Conservation (phyloP, 2,797 vertebrate genomes). For the Peromyscus nudipes region DNA sequence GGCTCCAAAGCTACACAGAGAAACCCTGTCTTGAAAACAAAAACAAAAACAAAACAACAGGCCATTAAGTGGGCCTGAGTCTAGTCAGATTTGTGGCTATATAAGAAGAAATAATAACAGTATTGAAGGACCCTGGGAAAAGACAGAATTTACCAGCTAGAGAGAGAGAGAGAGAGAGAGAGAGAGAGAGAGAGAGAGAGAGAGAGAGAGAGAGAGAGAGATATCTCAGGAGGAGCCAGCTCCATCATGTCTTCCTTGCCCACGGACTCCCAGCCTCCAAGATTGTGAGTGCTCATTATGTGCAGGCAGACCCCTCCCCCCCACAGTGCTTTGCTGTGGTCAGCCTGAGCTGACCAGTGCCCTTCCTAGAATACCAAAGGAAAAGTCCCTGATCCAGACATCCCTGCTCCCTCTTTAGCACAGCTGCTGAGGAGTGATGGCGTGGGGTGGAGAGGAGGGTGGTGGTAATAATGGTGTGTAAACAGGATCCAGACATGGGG, state of each 20-base stretch:
- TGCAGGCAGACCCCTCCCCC: not conserved
- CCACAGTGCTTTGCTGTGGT: rapidly evolving
- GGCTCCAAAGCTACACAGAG: too few species aligned
- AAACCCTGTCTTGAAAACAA: too few species aligned
- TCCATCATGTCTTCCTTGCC: rapidly evolving
- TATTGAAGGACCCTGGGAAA: not conserved
- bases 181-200: not conserved
- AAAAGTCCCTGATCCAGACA: not conserved
- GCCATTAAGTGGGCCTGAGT: rapidly evolving
- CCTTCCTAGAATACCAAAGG: not conserved
- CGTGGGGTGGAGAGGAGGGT: rapidly evolving
- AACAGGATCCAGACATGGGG: slow-evolving; percentile 54
- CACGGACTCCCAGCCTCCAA: not conserved
- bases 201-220: too few species aligned
- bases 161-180: too few species aligned
- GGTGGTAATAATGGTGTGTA: not conserved
- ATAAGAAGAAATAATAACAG: not conserved
- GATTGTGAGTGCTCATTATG: rapidly evolving
- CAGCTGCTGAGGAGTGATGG: not conserved
- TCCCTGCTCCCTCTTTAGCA: not conserved
- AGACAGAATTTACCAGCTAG: too few species aligned
- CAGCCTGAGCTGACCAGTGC: not conserved
- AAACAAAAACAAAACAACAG: too few species aligned
- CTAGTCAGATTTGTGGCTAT: too few species aligned
- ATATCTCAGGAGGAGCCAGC: not conserved